Evolutionary conservation across 2,888 invertebrate genomes (phyloP), one percentile per base, ranked within the genome.

Genomic region (Ophonus ardosiacus): DNA sequence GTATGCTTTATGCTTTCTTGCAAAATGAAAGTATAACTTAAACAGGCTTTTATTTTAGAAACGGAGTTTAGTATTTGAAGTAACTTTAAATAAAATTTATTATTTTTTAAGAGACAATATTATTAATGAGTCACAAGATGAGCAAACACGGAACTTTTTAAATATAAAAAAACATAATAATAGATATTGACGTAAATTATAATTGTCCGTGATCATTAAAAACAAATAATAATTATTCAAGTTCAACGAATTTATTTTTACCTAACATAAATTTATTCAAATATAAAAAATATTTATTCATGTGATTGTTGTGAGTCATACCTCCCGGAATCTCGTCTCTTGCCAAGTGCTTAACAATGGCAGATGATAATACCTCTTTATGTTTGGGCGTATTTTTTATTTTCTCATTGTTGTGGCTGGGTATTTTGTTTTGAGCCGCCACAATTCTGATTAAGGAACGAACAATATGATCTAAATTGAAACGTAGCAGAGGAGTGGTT

Each of bases 351-450:
- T 31, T 43, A 65, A 81, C 81, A 81, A 81, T 81, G 81, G 43
- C 38, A 81, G 40, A 78, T 78, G 78, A 57, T 74, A 74, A 74
- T 40, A 38, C 51, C 40, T 59, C 40, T 40, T 38, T 31, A 61
- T 21, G 81, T 65, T 81, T 80, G 40, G 81, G 78, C 78, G 78
- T 57, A 78, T 78, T 81, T 81, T 65, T 65, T 57, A 57, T 78
- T 81, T 81, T 24, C 18, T 43, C 51, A 63, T 61, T 81, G 61
- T 61, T 81, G 81, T 63, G 63, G 38, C 38, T 51, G 43, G 81
- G 61, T 40, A 81, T 81, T 63, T 81, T 63, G 65, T 81, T 79
- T 79, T 61, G 38, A 59, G 31, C 7, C 43, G 81, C 40, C 63
- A 63, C 40, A 81, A 43, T 81, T 81, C 63, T 65, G 63, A 81